A percentile compares a stretch with the other conserved stretches of the same genome.
These are phyloP conservation scores for Pandemis heparana DNA, from an alignment of 2,888 invertebrate species.

Conservation along the genomic window DNA sequence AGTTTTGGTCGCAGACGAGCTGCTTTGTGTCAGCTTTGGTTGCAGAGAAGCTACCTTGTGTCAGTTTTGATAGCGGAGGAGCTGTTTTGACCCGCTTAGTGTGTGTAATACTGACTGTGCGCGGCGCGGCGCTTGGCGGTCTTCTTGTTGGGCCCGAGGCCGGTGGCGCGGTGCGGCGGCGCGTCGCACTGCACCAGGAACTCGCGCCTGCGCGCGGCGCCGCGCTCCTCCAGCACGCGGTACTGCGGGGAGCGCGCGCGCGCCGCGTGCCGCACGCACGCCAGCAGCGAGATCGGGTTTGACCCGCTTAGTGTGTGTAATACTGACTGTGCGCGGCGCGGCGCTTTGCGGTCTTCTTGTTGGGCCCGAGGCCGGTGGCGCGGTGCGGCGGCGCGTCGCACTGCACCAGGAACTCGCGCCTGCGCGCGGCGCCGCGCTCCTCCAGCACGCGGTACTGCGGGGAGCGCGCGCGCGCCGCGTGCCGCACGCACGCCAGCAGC, in stretches of 20 bases:
- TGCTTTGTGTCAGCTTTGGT: no score
- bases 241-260: slow-evolving; percentile 97
- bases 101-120: slow-evolving; percentile 82
- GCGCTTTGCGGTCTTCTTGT: slow-evolving; percentile 98
- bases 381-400: slow-evolving; percentile 87
- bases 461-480: slow-evolving; percentile 95
- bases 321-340: slow-evolving; percentile 94
- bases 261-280: slow-evolving; percentile 97
- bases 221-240: slow-evolving; percentile 94
- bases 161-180: slow-evolving; percentile 89
- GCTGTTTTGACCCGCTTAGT: no score
- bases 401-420: slow-evolving; percentile 95
- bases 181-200: slow-evolving; percentile 93
- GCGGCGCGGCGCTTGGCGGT: slow-evolving; percentile 98
- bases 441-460: slow-evolving; percentile 95
- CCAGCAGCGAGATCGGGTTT: slow-evolving; percentile 97
- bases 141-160: slow-evolving; percentile 97
- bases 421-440: slow-evolving; percentile 94
- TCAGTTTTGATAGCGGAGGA: slow-evolving; percentile 86
- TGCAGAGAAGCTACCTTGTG: no score
- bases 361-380: slow-evolving; percentile 94
- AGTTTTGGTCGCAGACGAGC: no score
- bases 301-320: no score
- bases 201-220: slow-evolving; percentile 93
- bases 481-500: slow-evolving; percentile 96